A percentile compares a stretch with the other conserved stretches of the same genome.
Evolutionary conservation across 2,113 vertebrate genomes (phyloP).

Genomic region (Mixornis gularis): DNA sequence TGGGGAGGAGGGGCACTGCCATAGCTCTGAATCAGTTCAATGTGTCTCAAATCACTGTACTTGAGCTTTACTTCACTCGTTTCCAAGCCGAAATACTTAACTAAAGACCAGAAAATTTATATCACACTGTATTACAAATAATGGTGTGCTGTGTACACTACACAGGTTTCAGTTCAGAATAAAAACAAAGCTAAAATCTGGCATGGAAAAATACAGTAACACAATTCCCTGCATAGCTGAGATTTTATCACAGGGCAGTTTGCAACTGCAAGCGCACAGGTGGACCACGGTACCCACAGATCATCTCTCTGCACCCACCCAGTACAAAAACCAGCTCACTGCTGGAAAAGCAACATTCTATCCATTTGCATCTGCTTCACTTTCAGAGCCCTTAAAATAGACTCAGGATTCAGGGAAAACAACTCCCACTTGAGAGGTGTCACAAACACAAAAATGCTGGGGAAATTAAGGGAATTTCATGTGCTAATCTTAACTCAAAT

Average conservation of each 20-base stretch:
- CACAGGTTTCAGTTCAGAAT: conserved; percentile 11
- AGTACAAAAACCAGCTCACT: not conserved
- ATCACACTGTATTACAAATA: not conserved
- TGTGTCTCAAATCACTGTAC: conserved; percentile 32
- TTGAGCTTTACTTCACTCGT: not conserved
- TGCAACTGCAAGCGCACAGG: not conserved
- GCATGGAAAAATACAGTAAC: not conserved
- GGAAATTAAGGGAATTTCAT: not conserved
- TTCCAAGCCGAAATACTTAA: conserved; percentile 27
- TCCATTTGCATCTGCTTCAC: not conserved
- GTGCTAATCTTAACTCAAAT: not conserved
- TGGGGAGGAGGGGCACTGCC: not conserved
- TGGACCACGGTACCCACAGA: not conserved
- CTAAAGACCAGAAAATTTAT: conserved; percentile 52
- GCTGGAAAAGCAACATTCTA: not conserved
- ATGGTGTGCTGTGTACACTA: not conserved
- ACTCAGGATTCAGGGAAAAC: not conserved
- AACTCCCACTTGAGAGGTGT: not conserved
- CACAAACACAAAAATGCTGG: accelerated
- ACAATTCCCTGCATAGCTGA: not conserved
- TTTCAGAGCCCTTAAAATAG: not conserved
- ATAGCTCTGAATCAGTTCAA: conserved; percentile 39
- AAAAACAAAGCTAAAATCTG: conserved; percentile 4
- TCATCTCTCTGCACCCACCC: accelerated
- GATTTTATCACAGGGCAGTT: not conserved